A percentile compares a stretch with the other conserved stretches of the same genome.
Evolutionary conservation across 2,797 vertebrate genomes (phyloP).

Genomic region (Karalla daura): DNA sequence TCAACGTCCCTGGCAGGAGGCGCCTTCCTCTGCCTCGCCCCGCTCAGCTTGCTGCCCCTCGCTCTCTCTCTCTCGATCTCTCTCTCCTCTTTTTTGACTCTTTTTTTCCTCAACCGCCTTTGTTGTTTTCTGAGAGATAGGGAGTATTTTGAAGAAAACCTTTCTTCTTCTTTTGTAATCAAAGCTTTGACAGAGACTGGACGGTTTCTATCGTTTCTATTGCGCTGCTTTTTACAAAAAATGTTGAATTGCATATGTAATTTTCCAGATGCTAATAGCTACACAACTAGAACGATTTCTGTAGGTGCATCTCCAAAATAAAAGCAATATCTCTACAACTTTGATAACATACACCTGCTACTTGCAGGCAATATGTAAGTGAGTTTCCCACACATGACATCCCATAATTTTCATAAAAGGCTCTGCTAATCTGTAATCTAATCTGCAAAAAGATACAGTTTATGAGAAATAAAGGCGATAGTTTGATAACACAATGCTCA

Average conservation of each 20-base stretch:
- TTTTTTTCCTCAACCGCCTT: constrained; percentile 48
- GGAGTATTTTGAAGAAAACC: constrained; percentile 61
- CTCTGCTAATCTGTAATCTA: too few species aligned
- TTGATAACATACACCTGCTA: too few species aligned
- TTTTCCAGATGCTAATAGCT: constrained; percentile 1
- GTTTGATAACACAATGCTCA: too few species aligned
- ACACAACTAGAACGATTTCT: too few species aligned
- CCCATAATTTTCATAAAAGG: too few species aligned
- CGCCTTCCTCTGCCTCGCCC: constrained; percentile 77
- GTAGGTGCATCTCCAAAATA: too few species aligned
- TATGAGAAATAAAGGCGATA: too few species aligned
- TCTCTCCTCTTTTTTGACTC: constrained; percentile 61
- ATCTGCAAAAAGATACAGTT: too few species aligned
- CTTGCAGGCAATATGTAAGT: too few species aligned
- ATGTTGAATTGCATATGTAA: constrained; percentile 5
- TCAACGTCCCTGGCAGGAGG: constrained; percentile 88
- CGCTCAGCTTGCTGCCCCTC: constrained; percentile 74
- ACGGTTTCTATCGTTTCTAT: constrained; percentile 15
- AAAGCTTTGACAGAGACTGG: constrained; percentile 17
- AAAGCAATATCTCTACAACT: too few species aligned
- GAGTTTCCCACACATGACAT: too few species aligned
- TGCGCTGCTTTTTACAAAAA: constrained; percentile 14
- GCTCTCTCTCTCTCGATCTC: constrained; percentile 60
- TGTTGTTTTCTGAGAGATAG: constrained; percentile 62
- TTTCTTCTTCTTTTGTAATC: constrained; percentile 23